Base-by-base conservation (phyloP, 53 echinoderm and acorn worm species). In the Zoroaster sp. region DNA sequence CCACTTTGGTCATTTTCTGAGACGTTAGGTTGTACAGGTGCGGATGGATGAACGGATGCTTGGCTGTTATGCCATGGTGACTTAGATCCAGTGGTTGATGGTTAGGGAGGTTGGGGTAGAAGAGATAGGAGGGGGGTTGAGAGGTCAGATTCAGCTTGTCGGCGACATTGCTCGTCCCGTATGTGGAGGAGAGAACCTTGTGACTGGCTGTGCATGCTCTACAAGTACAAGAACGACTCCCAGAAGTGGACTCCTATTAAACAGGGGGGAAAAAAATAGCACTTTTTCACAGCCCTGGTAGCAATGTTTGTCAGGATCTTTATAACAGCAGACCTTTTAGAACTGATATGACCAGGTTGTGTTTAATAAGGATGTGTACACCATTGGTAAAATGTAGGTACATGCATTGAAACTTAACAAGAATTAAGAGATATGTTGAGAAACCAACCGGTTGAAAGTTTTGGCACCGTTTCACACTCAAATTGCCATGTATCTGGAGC, bases 61-160 rank as follows among this genome's bases (percentile, higher is more conserved):
- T 99, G 73, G 99, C 95, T 15, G 95, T 96, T 52, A 95, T 94
- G 83, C 99, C 95, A 20, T 96, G 99, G 52, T 96, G 99, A 74
- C 95, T 97, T 80, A 97, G 95, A 88, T 97, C 97, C 83, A 97
- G 66, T 1, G 97, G 97, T 73, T 95, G 97, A 75, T 95, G 97
- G 90, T 93, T 94, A 47, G 86, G 87, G 74, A 99, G 87, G 87
- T 99, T 95, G 6, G 96, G 94, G 74, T 99, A 99, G 90, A 99
- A 94, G 78, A 94, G 93, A 81, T 99, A 99, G 20, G 91, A 91
- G 52, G 94, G 87, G 23, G 96, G 83, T 41, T 93, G 90, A 18
- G 89, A 59, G 41, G 78, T 80, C 53, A 92, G 85, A 52, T 90
- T 83, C 9, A 88, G 80, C 72, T 94, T 94, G 66, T 93, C 93